Conservation (phyloP, 2,888 invertebrate species). For the Heliconius aoede region DNA sequence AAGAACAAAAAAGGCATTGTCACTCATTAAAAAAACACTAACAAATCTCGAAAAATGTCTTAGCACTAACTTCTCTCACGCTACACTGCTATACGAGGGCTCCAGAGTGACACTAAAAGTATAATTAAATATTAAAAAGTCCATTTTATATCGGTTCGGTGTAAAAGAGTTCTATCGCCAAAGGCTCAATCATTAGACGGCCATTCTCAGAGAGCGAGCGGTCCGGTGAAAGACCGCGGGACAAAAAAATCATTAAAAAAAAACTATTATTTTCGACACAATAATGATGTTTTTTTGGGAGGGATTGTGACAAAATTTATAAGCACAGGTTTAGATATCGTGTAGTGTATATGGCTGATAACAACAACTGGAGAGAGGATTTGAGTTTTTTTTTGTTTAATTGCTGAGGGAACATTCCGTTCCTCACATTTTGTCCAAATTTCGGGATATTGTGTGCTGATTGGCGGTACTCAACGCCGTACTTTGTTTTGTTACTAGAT, state of each 20-base stretch:
- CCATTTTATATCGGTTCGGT: constrained; percentile 41
- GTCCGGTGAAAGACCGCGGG: constrained; percentile 66
- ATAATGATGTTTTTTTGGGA: constrained; percentile 17
- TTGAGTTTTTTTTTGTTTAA: neutral
- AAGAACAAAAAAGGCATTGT: too few relatives aligned
- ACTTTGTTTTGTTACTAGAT: too few relatives aligned
- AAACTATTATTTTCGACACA: constrained; percentile 51
- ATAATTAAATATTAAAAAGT: neutral
- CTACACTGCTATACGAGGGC: too few relatives aligned
- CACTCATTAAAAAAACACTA: too few relatives aligned
- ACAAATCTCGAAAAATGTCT: too few relatives aligned
- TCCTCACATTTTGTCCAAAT: too few relatives aligned
- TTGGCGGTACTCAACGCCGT: too few relatives aligned
- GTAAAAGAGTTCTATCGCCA: constrained; percentile 51
- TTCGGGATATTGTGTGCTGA: too few relatives aligned
- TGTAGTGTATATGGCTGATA: neutral
- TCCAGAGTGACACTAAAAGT: neutral
- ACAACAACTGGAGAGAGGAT: neutral
- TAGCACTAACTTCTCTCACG: too few relatives aligned
- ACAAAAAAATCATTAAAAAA: constrained; percentile 52
- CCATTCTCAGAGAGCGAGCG: constrained; percentile 58
- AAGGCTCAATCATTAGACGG: constrained; percentile 62
- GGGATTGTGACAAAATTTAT: constrained; percentile 32
- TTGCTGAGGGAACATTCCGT: neutral
- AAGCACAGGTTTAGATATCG: constrained; percentile 9